Base-by-base conservation (phyloP, 2,888 invertebrate species). In the Nebria brevicollis region DNA sequence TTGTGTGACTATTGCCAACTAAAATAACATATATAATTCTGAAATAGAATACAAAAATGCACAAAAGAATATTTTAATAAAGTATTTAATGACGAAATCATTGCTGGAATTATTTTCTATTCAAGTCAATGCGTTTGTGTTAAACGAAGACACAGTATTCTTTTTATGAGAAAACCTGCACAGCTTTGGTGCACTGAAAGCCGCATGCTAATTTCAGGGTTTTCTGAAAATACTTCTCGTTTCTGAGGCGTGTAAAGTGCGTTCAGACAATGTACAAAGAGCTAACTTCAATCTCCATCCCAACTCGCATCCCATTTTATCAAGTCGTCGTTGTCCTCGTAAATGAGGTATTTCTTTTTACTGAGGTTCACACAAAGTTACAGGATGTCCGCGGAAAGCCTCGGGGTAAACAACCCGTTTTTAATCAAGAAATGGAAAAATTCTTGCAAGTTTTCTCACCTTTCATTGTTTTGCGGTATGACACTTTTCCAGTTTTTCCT, bases 351-450 rank as follows among this genome's bases (percentile, higher is more conserved):
- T 70, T 70, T 20, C 20, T 20, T 70, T 70, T 70, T 70, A 70
- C 20, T 8, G 70, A 5, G 54, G 54, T 54, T 54, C 54, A 54
- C 54, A 54, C 11, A 54, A 54, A 54, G 11, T 54, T 54, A 54
- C 2, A 6, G 43, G 54, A 8, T 1, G 54, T 54, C 54, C 11
- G 13, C 54, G 54, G 11, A 6, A 54, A 8, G 54, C 7, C 2
- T 2, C 4, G 54, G 8, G 54, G 54, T 8, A 54, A 54, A 70
- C 25, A 70, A 70, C 70, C 25, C 70, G 25, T 70, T 70, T 70
- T 70, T 70, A 70, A 70, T 70, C 70, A 70, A 70, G 70, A 70
- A 70, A 70, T 70, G 70, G 70, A 70, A 70, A 70, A 70, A 70
- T 70, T 20, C 15, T 70, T 13, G 2, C 20, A 26, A 54, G 54